Evolutionary conservation across 92 coral and sea anemone genomes (phyloP).

Genomic region (Ricordea florida): DNA sequence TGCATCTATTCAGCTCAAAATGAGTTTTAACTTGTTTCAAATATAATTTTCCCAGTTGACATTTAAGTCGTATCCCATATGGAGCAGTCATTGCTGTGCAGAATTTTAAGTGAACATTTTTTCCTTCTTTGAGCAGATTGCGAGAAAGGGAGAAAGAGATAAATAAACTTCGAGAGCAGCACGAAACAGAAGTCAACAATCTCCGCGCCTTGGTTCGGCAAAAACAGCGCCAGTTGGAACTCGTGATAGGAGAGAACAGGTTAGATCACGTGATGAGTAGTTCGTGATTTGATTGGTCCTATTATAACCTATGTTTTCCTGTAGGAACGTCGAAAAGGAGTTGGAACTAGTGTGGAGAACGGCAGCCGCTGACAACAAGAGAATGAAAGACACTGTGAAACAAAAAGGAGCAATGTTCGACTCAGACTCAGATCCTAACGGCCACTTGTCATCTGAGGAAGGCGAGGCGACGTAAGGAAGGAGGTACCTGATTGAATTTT

Average conservation of each 20-base stretch:
- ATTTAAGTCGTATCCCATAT: too few relatives aligned
- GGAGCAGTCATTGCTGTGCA: too few relatives aligned
- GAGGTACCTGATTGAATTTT: too few relatives aligned
- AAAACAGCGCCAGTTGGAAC: constrained; percentile 82
- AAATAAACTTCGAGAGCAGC: constrained; percentile 70
- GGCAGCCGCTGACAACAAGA: constrained; percentile 78
- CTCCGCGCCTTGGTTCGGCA: constrained; percentile 83
- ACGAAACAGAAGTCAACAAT: constrained; percentile 81
- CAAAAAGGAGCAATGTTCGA: constrained; percentile 70
- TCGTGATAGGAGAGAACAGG: constrained; percentile 92
- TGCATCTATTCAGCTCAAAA: too few relatives aligned
- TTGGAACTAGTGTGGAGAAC: constrained; percentile 79
- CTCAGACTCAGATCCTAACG: constrained; percentile 70
- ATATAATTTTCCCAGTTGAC: too few relatives aligned
- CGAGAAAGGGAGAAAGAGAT: constrained; percentile 86
- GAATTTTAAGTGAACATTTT: too few relatives aligned
- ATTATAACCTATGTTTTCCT: not conserved
- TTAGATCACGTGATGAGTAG: not conserved
- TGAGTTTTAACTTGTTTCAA: too few relatives aligned
- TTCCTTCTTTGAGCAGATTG: constrained; percentile 31
- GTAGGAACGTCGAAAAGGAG: constrained; percentile 85
- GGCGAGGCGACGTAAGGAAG: constrained; percentile 39
- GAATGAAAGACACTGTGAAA: constrained; percentile 70
- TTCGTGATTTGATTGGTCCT: not conserved
- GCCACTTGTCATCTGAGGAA: constrained; percentile 62